Evolutionary conservation across 2,797 vertebrate species (phyloP).

Genomic region (Anableps anableps): DNA sequence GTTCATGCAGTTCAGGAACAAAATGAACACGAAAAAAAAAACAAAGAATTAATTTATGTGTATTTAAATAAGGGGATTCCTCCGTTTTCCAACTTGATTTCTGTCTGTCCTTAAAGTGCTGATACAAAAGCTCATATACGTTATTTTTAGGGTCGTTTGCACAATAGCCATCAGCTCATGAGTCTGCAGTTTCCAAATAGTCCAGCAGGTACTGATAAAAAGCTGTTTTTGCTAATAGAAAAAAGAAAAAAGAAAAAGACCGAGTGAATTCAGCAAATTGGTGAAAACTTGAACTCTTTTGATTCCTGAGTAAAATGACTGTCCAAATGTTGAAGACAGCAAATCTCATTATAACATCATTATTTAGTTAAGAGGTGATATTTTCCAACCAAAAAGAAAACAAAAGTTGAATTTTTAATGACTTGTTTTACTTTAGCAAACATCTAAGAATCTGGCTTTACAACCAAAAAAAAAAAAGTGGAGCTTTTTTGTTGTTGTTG

Average conservation of each 20-base stretch:
- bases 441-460: too few species aligned
- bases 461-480: not conserved
- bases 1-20: too few species aligned
- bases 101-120: not conserved
- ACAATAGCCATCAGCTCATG: too few species aligned
- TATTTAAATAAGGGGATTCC: too few species aligned
- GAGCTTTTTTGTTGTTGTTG: too few species aligned
- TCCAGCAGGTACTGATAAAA: not conserved
- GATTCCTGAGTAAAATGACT: too few species aligned
- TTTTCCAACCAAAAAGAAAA: not conserved
- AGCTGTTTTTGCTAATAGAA: not conserved
- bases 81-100: too few species aligned
- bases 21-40: not conserved
- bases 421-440: not conserved
- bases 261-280: too few species aligned
- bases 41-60: not conserved
- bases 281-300: too few species aligned
- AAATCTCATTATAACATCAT: not conserved
- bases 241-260: not conserved
- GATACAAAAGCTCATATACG: not conserved
- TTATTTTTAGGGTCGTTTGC: not conserved
- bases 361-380: not conserved
- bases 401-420: not conserved
- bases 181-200: not conserved
- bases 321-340: too few species aligned